These are phyloP conservation scores for Cylindroiulus punctatus DNA, from an alignment of 2,888 invertebrate genomes.

Conservation along the genomic window DNA sequence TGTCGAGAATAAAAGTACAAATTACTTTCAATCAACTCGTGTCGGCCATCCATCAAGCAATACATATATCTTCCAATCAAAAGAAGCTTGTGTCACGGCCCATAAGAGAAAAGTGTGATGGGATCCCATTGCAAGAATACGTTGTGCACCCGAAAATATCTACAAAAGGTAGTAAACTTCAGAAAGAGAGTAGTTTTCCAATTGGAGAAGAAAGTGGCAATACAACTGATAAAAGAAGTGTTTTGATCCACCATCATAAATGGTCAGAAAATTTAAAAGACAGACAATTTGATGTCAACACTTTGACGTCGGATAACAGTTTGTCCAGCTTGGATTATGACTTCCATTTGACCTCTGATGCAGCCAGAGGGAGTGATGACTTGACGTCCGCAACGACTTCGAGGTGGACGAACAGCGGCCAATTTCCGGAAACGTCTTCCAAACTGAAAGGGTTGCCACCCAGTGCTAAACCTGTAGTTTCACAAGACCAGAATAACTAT, in stretches of 20 bases:
- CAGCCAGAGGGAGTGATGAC: neutral
- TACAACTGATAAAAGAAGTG: neutral
- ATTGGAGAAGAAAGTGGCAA: neutral
- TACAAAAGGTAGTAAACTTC: neutral
- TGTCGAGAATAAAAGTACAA: neutral
- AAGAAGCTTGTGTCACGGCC: neutral
- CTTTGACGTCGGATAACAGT: neutral
- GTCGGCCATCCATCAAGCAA: neutral
- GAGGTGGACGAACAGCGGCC: conserved; percentile 2
- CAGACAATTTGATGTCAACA: neutral
- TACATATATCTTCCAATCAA: neutral
- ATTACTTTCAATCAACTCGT: neutral
- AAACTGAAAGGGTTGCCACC: neutral
- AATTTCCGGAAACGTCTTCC: neutral
- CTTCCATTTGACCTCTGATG: neutral
- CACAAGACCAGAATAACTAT: too few relatives aligned
- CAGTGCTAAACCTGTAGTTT: too few relatives aligned
- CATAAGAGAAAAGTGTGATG: neutral
- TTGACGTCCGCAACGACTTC: neutral
- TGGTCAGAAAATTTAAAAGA: neutral
- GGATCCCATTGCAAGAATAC: neutral
- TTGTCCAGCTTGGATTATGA: neutral
- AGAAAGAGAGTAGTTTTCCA: neutral
- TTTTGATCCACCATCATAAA: neutral
- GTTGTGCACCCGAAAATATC: neutral